Conservation (phyloP, 2,888 invertebrate species). For the Tachina fera region DNA sequence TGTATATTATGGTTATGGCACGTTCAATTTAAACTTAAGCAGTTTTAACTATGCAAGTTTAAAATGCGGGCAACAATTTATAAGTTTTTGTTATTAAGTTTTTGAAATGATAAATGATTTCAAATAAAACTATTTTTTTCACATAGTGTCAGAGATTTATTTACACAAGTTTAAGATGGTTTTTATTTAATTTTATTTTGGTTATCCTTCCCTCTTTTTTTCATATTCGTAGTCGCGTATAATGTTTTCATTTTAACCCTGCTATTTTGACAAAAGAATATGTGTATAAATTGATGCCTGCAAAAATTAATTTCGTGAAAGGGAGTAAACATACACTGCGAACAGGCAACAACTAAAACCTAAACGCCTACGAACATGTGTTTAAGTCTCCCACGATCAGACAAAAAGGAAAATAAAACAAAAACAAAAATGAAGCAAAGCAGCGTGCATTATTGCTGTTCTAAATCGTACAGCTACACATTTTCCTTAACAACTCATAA, state of each 20-base stretch:
- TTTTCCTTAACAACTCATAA: not conserved
- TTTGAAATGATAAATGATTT: too few species aligned
- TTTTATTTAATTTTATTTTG: too few species aligned
- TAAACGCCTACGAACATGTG: conserved; percentile 75
- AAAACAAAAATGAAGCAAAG: conserved; percentile 28
- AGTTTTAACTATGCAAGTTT: too few species aligned
- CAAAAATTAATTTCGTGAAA: conserved; percentile 36
- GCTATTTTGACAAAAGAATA: conserved; percentile 30
- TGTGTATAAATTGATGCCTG: conserved; percentile 31
- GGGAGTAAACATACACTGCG: conserved; percentile 9
- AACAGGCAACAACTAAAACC: conserved; percentile 30
- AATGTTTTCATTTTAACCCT: conserved; percentile 45
- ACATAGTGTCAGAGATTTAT: not conserved
- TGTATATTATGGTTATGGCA: too few species aligned
- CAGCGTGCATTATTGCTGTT: conserved; percentile 22
- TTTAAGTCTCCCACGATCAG: conserved; percentile 77
- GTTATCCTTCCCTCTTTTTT: conserved; percentile 16
- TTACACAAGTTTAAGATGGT: not conserved
- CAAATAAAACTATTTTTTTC: not conserved
- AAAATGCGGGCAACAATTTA: too few species aligned
- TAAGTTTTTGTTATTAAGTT: too few species aligned
- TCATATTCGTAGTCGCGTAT: conserved; percentile 31
- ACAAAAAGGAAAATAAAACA: conserved; percentile 24
- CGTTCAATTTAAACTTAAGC: too few species aligned
- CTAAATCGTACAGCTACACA: conserved; percentile 4